phyloP scores from a whole-genome alignment of 2,888 invertebrate species.

The Diploptera punctata region DNA sequence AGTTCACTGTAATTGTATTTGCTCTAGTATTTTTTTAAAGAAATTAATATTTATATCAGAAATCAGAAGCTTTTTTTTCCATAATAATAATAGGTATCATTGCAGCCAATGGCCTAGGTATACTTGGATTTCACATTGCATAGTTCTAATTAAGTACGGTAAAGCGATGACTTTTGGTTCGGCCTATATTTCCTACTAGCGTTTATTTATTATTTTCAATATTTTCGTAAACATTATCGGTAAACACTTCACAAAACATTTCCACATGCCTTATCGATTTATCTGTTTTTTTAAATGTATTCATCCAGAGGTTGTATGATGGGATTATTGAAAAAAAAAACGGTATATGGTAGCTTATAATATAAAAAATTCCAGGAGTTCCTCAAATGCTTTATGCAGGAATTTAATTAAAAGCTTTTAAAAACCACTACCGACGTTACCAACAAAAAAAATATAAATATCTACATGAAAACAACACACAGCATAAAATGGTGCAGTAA shows the following conservation, averaged over 20 bases:
- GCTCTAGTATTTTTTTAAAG: too few relatives aligned
- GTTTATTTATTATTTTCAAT: too few relatives aligned
- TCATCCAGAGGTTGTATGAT: background rate
- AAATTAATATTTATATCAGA: too few relatives aligned
- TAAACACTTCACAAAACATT: background rate
- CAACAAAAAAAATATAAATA: background rate
- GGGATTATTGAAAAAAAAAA: slow-evolving; percentile 7
- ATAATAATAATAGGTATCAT: too few relatives aligned
- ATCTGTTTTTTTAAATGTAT: background rate
- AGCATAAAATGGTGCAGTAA: background rate
- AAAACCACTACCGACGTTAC: background rate
- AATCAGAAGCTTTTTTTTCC: too few relatives aligned
- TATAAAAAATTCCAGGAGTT: slow-evolving; percentile 11
- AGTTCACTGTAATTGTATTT: too few relatives aligned
- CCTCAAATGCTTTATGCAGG: slow-evolving; percentile 20
- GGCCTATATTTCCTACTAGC: too few relatives aligned
- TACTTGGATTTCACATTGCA: too few relatives aligned
- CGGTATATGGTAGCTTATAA: background rate
- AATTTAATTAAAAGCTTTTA: slow-evolving; percentile 15
- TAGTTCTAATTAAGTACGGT: too few relatives aligned
- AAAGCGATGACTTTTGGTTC: too few relatives aligned
- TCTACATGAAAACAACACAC: background rate
- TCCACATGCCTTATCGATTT: slow-evolving; percentile 15
- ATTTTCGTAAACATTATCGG: background rate
- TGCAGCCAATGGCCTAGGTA: too few relatives aligned